A percentile compares a stretch with the other conserved stretches of the same genome.
phyloP scores from a whole-genome alignment of 2,797 vertebrate genomes.

The Pampus argenteus region DNA sequence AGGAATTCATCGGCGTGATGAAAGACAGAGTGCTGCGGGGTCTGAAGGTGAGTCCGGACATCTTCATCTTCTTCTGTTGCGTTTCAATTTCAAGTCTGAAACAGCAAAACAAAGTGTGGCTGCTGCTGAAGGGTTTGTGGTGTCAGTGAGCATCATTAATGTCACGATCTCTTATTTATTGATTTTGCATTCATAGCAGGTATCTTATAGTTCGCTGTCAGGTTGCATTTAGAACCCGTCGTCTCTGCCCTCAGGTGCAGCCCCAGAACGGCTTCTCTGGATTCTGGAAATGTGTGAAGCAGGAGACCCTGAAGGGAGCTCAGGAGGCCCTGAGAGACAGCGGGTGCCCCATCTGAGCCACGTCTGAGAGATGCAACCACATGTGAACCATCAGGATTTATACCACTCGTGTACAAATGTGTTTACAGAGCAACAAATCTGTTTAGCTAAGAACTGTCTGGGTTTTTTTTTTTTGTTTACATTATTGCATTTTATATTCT shows the following conservation, averaged over 20 bases:
- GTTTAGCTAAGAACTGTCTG: conserved; percentile 4
- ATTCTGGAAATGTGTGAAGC: conserved; percentile 98
- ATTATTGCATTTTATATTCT: neutral
- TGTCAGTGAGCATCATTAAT: neutral
- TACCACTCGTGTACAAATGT: conserved; percentile 57
- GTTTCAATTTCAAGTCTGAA: neutral
- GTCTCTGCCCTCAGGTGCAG: conserved; percentile 85
- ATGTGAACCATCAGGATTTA: conserved; percentile 36
- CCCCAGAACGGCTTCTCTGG: conserved; percentile 89
- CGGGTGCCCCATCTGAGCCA: conserved; percentile 85
- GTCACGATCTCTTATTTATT: neutral
- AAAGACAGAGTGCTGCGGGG: conserved; percentile 94
- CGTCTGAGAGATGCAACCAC: neutral
- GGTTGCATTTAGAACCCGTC: neutral
- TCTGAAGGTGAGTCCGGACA: conserved; percentile 87
- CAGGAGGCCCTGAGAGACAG: conserved; percentile 89
- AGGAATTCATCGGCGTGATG: conserved; percentile 94
- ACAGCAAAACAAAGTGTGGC: no score
- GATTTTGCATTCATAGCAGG: neutral
- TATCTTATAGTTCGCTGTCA: neutral
- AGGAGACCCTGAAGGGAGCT: conserved; percentile 93
- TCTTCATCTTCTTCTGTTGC: neutral
- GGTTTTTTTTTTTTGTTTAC: no score
- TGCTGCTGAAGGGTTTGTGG: no score
- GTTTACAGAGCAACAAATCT: conserved; percentile 49